Base-by-base conservation (phyloP, 1,140 invertebrate genomes). In the Nephotettix cincticeps region DNA sequence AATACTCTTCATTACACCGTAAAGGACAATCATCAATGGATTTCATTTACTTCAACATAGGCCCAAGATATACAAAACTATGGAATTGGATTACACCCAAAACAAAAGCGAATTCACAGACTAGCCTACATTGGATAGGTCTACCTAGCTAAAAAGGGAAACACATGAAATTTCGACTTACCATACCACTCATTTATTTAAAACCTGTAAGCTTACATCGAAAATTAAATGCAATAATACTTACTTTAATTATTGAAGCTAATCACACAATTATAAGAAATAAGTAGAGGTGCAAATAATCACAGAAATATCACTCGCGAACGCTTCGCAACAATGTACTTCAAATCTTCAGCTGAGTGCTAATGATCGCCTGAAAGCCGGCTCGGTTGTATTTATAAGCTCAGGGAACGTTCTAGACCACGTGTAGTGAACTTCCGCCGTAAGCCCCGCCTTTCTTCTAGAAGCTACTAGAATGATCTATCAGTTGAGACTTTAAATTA, bases 371-470 rank as follows among this genome's bases (percentile, higher is more conserved):
- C n/a, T n/a, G n/a, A 13, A 28, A 36, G 32, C 32, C 32, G 32
- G 32, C 14, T 6, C 32, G 56, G 56, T 61, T 61, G 56, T 61
- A 61, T 61, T 43, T 67, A 43, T 67, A 67, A 43, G 3, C 23
- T 61, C 6, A 9, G 13, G 4, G 25, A 61, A 2, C 9, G 1
- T 27, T 61, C 56, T 4, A 61, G 25, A 2, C 56, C 11, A 13
- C 9, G n/a, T 19, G 6, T 29, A 6, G 19, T 23, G 32, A 25
- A 17, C 27, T 67, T 67, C 64, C 64, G 64, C 14, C 45, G 30
- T 67, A 67, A 27, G 64, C 64, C 17, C 64, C 64, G 64, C 64
- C 64, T 67, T 67, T 45, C 32, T 67, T 67, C 64, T 43, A 65
- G 63, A 65, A 65, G 17, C 29, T 65, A n/a, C 63, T 65, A 45